Conservation (phyloP, 2,113 vertebrate species). For the Cervus canadensis region DNA sequence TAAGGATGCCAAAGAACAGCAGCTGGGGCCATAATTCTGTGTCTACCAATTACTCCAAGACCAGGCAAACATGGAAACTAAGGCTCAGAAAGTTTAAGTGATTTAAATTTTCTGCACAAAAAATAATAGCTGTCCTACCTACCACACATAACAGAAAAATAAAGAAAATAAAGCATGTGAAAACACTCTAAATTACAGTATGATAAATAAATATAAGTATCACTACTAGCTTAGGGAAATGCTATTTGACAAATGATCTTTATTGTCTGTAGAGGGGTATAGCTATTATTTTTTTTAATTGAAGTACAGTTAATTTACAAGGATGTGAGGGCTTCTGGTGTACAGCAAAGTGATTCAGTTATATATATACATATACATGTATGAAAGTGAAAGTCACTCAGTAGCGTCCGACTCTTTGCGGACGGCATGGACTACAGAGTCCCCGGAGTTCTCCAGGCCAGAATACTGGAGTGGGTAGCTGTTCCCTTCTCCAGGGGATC, state of each 20-base stretch:
- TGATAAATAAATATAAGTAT: not conserved
- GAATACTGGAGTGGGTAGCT: not conserved
- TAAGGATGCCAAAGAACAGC: not conserved
- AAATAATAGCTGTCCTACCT: not conserved
- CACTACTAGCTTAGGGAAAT: not conserved
- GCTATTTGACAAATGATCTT: not conserved
- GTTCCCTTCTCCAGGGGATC: not conserved
- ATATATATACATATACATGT: not conserved
- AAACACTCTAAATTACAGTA: not conserved
- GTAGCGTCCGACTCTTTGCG: not conserved
- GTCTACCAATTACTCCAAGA: not conserved
- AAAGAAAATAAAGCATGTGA: not conserved
- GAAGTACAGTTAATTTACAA: not conserved
- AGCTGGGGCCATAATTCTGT: not conserved
- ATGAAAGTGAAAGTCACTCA: not conserved
- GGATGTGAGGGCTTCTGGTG: not conserved
- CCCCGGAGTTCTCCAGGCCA: not conserved
- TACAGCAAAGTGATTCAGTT: not conserved
- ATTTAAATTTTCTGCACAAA: not conserved
- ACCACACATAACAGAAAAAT: not conserved
- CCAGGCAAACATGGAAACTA: not conserved
- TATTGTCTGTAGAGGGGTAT: not conserved
- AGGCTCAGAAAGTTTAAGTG: not conserved
- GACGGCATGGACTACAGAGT: not conserved
- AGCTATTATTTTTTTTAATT: not conserved